Percentiles rank a stretch among this genome's conserved stretches.
These are phyloP conservation scores for Xyrauchen texanus DNA, from an alignment of 2,113 vertebrate species.

Conservation along the genomic window DNA sequence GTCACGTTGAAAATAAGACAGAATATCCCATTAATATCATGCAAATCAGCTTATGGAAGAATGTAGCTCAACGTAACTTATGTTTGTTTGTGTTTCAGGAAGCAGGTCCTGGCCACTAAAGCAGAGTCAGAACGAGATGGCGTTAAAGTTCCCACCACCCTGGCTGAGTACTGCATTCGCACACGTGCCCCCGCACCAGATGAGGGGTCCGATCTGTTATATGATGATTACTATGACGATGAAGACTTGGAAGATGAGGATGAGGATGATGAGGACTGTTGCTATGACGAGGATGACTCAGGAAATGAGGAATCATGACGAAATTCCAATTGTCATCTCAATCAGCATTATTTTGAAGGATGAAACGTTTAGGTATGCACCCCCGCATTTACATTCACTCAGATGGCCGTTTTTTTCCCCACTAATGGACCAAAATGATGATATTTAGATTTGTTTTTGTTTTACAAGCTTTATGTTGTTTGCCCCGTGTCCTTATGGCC, in stretches of 20 bases:
- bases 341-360: conserved; percentile 34
- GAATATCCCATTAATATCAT: too few species aligned
- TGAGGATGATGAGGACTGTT: conserved; percentile 79
- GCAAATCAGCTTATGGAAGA: too few species aligned
- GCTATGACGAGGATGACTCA: conserved; percentile 90
- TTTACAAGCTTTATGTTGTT: not conserved
- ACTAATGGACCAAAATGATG: not conserved
- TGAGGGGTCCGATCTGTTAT: conserved; percentile 93
- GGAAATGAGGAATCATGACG: conserved; percentile 95
- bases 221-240: conserved; percentile 94
- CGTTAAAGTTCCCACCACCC: conserved; percentile 92
- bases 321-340: not conserved
- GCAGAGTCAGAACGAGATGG: conserved; percentile 90
- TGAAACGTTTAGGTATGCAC: conserved; percentile 55
- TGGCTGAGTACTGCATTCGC: conserved; percentile 95
- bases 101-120: conserved; percentile 93
- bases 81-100: conserved; percentile 67
- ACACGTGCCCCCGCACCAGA: conserved; percentile 86
- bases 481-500: not conserved
- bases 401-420: conserved; percentile 31
- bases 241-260: conserved; percentile 80
- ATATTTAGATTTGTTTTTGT: conserved; percentile 11
- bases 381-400: conserved; percentile 49
- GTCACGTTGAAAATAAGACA: too few species aligned
- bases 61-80: too few species aligned